Conservation (phyloP, 2,888 invertebrate species). For the Tetragnatha montana region DNA sequence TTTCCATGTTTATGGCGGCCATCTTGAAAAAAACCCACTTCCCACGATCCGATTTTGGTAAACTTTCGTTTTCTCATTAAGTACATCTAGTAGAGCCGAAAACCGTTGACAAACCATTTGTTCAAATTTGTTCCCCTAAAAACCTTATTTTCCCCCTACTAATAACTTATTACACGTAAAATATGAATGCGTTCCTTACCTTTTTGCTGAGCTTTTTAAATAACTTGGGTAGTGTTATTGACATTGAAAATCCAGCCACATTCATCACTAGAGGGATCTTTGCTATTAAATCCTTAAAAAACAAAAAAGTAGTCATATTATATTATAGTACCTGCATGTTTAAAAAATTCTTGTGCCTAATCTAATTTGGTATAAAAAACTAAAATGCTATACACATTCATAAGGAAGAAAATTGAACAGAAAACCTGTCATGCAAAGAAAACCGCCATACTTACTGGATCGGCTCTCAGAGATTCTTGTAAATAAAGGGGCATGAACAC, state of each 20-base stretch:
- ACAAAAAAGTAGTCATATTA: background rate
- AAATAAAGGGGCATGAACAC: constrained; percentile 91
- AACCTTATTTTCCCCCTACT: no score
- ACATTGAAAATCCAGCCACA: constrained; percentile 74
- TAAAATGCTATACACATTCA: background rate
- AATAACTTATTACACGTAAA: no score
- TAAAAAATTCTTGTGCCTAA: no score
- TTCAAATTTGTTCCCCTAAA: no score
- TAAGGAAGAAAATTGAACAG: background rate
- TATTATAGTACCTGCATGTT: background rate
- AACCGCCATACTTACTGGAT: constrained; percentile 80
- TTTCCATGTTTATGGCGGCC: no score
- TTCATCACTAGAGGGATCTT: constrained; percentile 86
- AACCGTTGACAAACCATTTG: no score
- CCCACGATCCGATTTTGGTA: no score
- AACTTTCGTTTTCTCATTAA: no score
- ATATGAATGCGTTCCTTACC: constrained; percentile 20
- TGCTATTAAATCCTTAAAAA: constrained; percentile 78
- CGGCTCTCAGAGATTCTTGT: constrained; percentile 84
- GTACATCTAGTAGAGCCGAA: no score
- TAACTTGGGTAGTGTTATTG: constrained; percentile 40
- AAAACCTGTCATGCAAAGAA: no score
- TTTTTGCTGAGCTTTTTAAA: constrained; percentile 67
- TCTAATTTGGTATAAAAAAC: no score
- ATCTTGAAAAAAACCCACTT: no score